A percentile compares a stretch with the other conserved stretches of the same genome.
phyloP scores from a whole-genome alignment of 1,140 invertebrate genomes.

The Pseudomyrmex dendroicus region DNA sequence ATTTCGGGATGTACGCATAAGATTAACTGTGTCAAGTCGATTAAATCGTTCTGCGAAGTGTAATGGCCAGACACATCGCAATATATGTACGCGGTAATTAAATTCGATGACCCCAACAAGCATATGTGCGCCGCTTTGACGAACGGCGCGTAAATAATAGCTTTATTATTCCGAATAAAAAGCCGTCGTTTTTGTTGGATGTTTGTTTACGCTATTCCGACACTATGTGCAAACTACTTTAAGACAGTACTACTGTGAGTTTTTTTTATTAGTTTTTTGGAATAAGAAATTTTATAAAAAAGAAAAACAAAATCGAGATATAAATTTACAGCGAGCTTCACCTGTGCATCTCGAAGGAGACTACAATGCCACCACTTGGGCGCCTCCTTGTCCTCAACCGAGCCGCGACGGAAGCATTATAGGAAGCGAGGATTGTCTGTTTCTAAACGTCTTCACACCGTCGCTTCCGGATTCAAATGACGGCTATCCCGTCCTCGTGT shows the following conservation, averaged over 20 bases:
- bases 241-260: too few relatives aligned
- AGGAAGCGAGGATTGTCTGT: slow-evolving; percentile 91
- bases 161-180: background rate
- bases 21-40: background rate
- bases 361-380: slow-evolving; percentile 85
- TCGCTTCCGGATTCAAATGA: slow-evolving; percentile 85
- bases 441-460: slow-evolving; percentile 93
- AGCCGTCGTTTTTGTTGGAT: background rate
- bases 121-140: background rate
- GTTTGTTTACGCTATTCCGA: background rate
- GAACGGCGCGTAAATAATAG: slow-evolving; percentile 16
- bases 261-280: background rate
- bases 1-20: too few relatives aligned
- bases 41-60: slow-evolving; percentile 35
- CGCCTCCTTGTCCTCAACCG: slow-evolving; percentile 86
- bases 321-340: slow-evolving; percentile 82
- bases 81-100: slow-evolving; percentile 25
- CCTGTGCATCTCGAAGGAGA: slow-evolving; percentile 85
- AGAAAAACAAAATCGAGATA: background rate
- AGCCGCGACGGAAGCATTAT: slow-evolving; percentile 82
- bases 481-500: slow-evolving; percentile 87
- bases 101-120: slow-evolving; percentile 54
- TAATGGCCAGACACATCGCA: background rate
- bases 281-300: background rate
- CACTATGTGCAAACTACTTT: too few relatives aligned